A percentile compares a stretch with the other conserved stretches of the same genome.
Conservation (phyloP, 2,113 vertebrate species). For the Odontophorus gujanensis region DNA sequence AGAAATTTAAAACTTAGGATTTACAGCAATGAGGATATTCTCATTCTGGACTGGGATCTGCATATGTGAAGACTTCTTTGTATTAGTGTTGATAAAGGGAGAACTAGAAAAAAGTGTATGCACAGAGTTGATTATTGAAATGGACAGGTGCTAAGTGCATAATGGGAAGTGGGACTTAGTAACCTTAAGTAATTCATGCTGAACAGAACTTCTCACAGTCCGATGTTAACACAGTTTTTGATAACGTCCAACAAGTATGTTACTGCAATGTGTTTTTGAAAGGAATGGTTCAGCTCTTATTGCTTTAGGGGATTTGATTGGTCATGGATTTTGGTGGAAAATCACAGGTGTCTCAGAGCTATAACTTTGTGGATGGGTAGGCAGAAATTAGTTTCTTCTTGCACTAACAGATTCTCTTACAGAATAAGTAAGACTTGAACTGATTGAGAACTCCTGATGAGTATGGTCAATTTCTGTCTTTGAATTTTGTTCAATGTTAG, state of each 20-base stretch:
- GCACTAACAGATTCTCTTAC: not conserved
- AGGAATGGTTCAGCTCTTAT: not conserved
- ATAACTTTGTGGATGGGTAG: not conserved
- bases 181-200: not conserved
- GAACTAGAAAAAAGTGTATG: not conserved
- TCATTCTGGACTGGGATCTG: not conserved
- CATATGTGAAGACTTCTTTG: not conserved
- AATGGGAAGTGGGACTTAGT: not conserved
- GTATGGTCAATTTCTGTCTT: not conserved
- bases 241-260: not conserved
- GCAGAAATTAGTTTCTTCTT: not conserved
- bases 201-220: not conserved
- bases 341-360: not conserved
- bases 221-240: not conserved
- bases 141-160: not conserved
- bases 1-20: not conserved
- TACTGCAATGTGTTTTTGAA: rapidly evolving
- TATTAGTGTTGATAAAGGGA: not conserved
- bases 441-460: not conserved
- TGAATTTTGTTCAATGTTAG: not conserved
- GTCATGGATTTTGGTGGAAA: not conserved
- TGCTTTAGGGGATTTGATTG: not conserved
- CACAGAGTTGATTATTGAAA: not conserved
- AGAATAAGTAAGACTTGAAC: not conserved
- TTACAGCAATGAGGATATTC: not conserved